These are phyloP conservation scores for Salvator merianae DNA, from an alignment of 2,113 vertebrate genomes.

Conservation along the genomic window DNA sequence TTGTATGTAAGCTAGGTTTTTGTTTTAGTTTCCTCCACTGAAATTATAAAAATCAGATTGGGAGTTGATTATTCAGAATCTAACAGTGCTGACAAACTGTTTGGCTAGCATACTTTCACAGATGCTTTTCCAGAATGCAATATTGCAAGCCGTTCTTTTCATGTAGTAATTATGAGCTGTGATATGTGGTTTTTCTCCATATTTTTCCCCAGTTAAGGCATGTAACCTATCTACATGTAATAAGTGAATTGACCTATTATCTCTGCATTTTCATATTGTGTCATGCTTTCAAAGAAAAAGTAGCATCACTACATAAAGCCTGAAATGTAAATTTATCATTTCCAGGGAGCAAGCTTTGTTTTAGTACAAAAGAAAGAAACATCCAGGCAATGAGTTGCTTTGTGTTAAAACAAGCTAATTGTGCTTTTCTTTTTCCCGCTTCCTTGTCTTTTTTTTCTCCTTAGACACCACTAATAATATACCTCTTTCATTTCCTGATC, in stretches of 20 bases:
- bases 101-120: not conserved
- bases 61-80: not conserved
- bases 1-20: no score
- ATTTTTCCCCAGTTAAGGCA: not conserved
- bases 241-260: not conserved
- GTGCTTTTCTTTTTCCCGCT: constrained; percentile 14
- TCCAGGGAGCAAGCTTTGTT: not conserved
- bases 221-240: not conserved
- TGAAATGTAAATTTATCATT: not conserved
- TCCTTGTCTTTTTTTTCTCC: constrained; percentile 57
- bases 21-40: no score
- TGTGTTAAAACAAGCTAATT: constrained; percentile 21
- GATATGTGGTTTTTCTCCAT: not conserved
- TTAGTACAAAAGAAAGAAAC: not conserved
- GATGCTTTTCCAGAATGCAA: no score
- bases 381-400: not conserved
- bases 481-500: constrained; percentile 95
- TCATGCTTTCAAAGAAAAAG: not conserved
- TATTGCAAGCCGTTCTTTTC: not conserved
- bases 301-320: not conserved
- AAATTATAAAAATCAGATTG: no score
- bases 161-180: not conserved
- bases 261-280: not conserved
- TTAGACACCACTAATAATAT: constrained; percentile 94
- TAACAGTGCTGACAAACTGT: not conserved